These are phyloP conservation scores for Hirtodrosophila confusa DNA, from an alignment of 2,888 invertebrate species.

Conservation along the genomic window DNA sequence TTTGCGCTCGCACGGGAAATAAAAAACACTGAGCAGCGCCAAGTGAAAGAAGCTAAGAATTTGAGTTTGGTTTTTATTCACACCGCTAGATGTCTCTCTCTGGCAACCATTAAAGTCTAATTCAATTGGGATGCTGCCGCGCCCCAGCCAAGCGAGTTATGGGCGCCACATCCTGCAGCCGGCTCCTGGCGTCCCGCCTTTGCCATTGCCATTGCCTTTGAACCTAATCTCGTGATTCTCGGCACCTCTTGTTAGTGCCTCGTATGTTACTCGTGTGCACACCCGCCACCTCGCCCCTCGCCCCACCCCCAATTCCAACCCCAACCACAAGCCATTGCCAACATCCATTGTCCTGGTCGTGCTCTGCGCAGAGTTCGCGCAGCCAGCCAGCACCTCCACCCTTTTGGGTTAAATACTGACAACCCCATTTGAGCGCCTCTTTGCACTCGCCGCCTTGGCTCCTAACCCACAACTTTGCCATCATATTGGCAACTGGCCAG, in stretches of 20 bases:
- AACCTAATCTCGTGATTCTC: constrained; percentile 81
- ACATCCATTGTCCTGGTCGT: constrained; percentile 50
- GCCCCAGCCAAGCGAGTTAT: constrained; percentile 27
- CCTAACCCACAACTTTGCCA: constrained; percentile 69
- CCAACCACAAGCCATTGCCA: constrained; percentile 33
- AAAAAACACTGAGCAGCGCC: constrained; percentile 9
- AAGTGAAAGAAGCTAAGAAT: constrained; percentile 42
- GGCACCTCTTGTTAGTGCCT: constrained; percentile 77
- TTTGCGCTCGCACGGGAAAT: constrained; percentile 29
- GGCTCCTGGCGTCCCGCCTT: constrained; percentile 23
- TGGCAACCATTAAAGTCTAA: constrained; percentile 72
- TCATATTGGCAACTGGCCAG: constrained; percentile 64
- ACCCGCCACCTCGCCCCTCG: neutral
- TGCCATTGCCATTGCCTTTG: constrained; percentile 76
- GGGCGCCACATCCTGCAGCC: constrained; percentile 41
- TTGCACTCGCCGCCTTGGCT: constrained; percentile 69
- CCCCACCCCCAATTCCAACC: neutral
- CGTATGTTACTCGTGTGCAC: constrained; percentile 61
- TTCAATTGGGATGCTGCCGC: constrained; percentile 67
- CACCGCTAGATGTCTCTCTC: constrained; percentile 79
- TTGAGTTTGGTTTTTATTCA: constrained; percentile 70
- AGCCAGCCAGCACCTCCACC: constrained; percentile 83
- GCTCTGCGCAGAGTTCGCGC: constrained; percentile 80
- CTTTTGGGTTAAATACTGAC: constrained; percentile 83
- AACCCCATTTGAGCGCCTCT: constrained; percentile 83